These are phyloP conservation scores for Callithrix jacchus DNA, from an alignment of 2,113 vertebrate genomes.

Conservation along the genomic window DNA sequence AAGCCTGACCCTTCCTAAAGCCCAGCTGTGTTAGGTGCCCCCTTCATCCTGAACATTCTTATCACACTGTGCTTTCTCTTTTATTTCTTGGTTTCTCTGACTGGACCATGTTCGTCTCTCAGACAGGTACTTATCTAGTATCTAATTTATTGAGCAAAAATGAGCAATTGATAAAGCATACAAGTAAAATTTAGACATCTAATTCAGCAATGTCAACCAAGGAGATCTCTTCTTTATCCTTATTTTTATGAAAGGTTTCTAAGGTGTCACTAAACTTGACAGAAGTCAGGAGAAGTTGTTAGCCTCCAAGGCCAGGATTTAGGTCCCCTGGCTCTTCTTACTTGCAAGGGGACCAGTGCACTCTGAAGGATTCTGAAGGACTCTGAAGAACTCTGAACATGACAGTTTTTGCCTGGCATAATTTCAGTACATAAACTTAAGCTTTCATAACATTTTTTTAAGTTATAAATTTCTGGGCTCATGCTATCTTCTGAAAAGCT, in stretches of 20 bases:
- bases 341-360: neutral
- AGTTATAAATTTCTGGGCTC: neutral
- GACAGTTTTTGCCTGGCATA: neutral
- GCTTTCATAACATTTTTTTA: neutral
- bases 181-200: neutral
- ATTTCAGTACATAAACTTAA: neutral
- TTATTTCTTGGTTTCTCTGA: neutral
- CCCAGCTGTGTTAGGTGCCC: too few species aligned
- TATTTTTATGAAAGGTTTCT: neutral
- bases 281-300: neutral
- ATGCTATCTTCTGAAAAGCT: slow-evolving; percentile 20
- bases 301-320: neutral
- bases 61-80: neutral
- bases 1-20: neutral
- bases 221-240: neutral
- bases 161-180: neutral
- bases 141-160: neutral
- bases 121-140: neutral
- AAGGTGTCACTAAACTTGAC: neutral
- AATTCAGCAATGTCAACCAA: neutral
- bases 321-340: neutral
- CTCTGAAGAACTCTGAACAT: neutral
- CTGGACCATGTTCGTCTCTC: neutral
- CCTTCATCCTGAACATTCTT: neutral
- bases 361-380: neutral